Conservation (phyloP, 2,113 vertebrate genomes). For the Erpornis zantholeuca region DNA sequence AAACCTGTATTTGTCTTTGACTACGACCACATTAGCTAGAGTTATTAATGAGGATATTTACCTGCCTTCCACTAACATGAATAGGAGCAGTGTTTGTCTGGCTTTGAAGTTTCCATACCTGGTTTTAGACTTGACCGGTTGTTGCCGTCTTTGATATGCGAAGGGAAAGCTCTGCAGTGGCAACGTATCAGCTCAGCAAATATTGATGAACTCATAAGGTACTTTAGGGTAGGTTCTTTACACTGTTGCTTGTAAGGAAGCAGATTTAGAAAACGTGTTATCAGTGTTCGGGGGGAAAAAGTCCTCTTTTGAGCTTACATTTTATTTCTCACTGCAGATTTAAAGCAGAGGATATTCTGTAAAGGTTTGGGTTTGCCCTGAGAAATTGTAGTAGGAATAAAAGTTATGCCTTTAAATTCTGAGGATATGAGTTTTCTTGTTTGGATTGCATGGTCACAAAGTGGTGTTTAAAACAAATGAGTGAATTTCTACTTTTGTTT, state of each 20-base stretch:
- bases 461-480: background rate
- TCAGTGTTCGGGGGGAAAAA: fast-evolving
- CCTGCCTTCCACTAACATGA: background rate
- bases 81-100: background rate
- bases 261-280: background rate
- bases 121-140: background rate
- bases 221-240: background rate
- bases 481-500: background rate
- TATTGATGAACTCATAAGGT: background rate
- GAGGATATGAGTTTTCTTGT: background rate
- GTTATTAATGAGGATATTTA: background rate
- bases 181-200: background rate
- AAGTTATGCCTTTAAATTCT: background rate
- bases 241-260: background rate
- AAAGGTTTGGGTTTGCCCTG: background rate
- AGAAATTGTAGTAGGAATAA: background rate
- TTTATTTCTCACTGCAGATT: background rate
- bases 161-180: background rate
- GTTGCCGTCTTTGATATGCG: background rate
- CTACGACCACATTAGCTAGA: background rate
- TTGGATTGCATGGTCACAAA: background rate
- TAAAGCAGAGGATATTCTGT: background rate
- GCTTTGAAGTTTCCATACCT: background rate
- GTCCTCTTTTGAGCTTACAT: background rate
- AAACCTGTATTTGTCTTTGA: background rate